Percentiles rank a stretch among this genome's conserved stretches.
Conservation (phyloP, 1,140 invertebrate genomes). For the Melipona quadrifasciata region DNA sequence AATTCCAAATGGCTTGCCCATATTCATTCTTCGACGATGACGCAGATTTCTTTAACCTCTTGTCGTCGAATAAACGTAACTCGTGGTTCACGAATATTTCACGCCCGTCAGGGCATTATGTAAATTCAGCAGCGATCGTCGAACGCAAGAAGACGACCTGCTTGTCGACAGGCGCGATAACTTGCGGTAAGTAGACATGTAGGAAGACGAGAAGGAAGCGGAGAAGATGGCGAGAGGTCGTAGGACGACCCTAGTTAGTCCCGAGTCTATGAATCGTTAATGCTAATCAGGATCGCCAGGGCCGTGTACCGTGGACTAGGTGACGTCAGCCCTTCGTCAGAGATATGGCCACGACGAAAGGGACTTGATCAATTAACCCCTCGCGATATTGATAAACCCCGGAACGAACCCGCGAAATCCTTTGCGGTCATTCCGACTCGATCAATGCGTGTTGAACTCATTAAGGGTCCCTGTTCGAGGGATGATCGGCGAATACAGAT, state of each 20-base stretch:
- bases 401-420: slow-evolving; percentile 49
- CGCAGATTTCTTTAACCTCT: not conserved
- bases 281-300: slow-evolving; percentile 77
- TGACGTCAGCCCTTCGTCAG: slow-evolving; percentile 76
- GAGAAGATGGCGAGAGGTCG: slow-evolving; percentile 70
- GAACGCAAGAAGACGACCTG: slow-evolving; percentile 74
- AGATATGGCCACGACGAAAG: slow-evolving; percentile 63
- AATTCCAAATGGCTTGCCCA: not conserved
- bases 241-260: slow-evolving; percentile 75
- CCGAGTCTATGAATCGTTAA: slow-evolving; percentile 78
- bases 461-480: not conserved
- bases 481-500: not conserved
- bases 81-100: not conserved
- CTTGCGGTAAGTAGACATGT: slow-evolving; percentile 56
- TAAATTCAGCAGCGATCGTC: slow-evolving; percentile 72
- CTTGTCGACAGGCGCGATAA: slow-evolving; percentile 66
- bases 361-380: slow-evolving; percentile 76
- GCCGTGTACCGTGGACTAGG: slow-evolving; percentile 61
- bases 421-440: slow-evolving; percentile 11
- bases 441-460: slow-evolving; percentile 29
- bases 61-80: not conserved
- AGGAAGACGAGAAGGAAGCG: slow-evolving; percentile 55
- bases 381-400: slow-evolving; percentile 70
- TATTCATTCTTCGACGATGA: too few relatives aligned
- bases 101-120: slow-evolving; percentile 68